A percentile compares a stretch with the other conserved stretches of the same genome.
phyloP scores from a whole-genome alignment of 1,140 invertebrate genomes.

The Drosophila sucinea region DNA sequence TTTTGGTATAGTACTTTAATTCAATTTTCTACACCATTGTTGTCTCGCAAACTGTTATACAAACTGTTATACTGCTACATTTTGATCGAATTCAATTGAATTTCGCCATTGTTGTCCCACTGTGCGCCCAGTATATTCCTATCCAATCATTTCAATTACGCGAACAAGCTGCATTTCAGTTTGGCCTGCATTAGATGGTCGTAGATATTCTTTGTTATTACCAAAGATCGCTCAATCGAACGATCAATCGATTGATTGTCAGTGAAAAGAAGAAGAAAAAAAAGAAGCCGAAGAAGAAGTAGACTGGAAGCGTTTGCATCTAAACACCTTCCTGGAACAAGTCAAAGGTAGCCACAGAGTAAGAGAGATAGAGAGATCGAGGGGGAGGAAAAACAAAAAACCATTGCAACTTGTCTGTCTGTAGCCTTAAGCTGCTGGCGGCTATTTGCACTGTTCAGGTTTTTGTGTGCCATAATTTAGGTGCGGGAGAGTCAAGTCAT shows the following conservation, averaged over 20 bases:
- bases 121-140: conserved; percentile 21
- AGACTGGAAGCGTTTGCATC: conserved; percentile 71
- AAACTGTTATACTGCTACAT: too few species aligned
- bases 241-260: conserved; percentile 42
- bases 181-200: conserved; percentile 54
- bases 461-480: conserved; percentile 64
- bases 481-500: conserved; percentile 64
- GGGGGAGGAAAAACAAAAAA: conserved; percentile 20
- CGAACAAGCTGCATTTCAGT: conserved; percentile 47
- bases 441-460: conserved; percentile 70
- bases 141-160: conserved; percentile 63
- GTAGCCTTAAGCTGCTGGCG: conserved; percentile 69
- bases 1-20: too few species aligned
- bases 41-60: too few species aligned
- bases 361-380: neutral
- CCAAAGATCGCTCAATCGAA: conserved; percentile 49
- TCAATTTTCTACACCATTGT: too few species aligned
- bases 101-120: conserved; percentile 14
- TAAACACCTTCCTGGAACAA: conserved; percentile 70
- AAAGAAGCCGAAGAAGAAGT: conserved; percentile 3
- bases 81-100: too few species aligned
- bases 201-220: conserved; percentile 33
- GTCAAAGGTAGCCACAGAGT: neutral
- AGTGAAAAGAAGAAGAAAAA: neutral
- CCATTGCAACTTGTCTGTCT: conserved; percentile 56